These are phyloP conservation scores for Nothura maculosa DNA, from an alignment of 2,797 vertebrate species.

Conservation along the genomic window DNA sequence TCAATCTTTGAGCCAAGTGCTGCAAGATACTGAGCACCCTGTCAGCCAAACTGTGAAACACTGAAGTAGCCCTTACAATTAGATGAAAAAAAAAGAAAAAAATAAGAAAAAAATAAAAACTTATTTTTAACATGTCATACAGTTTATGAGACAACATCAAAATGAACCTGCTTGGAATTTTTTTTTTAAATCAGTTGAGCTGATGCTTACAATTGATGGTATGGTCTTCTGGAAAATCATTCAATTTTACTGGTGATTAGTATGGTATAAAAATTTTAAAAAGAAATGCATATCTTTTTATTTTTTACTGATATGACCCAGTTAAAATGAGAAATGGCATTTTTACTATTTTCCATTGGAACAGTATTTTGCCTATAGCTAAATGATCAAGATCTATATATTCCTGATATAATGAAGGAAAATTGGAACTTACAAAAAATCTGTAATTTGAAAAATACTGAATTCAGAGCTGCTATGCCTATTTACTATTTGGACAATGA, in stretches of 20 bases:
- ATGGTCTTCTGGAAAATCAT: neutral
- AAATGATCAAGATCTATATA: neutral
- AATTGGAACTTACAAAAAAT: neutral
- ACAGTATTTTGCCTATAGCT: neutral
- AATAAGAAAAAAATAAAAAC: too few species aligned
- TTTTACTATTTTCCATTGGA: neutral
- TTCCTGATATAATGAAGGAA: neutral
- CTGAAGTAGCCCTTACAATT: neutral
- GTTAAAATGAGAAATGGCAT: neutral
- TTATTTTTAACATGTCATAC: too few species aligned
- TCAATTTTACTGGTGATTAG: neutral
- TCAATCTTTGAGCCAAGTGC: neutral
- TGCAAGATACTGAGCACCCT: neutral
- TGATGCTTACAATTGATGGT: neutral
- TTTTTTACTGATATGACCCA: neutral
- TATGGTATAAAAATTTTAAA: neutral
- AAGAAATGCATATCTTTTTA: neutral
- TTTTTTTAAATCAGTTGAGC: neutral
- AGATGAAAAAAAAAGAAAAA: neutral
- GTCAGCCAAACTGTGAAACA: rapidly evolving
- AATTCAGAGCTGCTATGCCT: neutral
- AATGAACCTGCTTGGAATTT: neutral
- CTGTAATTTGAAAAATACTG: neutral
- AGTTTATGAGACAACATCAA: neutral
- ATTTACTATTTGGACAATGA: neutral